Evolutionary conservation across 2,113 vertebrate species (phyloP).

Genomic region (Trichomycterus rosablanca): DNA sequence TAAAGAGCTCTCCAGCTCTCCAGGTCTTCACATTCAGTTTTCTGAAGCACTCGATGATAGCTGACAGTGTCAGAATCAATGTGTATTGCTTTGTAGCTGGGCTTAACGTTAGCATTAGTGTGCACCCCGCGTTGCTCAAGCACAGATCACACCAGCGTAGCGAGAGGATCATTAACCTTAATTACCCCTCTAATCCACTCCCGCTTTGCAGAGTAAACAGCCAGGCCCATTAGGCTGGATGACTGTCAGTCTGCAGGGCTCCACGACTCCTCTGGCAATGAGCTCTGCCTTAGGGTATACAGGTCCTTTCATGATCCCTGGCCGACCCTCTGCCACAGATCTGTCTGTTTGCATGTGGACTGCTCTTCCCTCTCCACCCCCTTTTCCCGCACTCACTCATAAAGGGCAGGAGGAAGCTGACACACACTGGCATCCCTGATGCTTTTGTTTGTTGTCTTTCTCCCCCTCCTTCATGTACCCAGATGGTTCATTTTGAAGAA

Average conservation of each 20-base stretch:
- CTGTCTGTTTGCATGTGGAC: constrained; percentile 13
- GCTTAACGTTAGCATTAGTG: constrained; percentile 31
- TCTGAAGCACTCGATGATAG: no score
- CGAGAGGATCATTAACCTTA: constrained; percentile 78
- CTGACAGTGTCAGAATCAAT: constrained; percentile 26
- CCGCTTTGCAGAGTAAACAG: constrained; percentile 76
- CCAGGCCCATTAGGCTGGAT: constrained; percentile 74
- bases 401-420: constrained; percentile 24
- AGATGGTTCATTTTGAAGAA: constrained; percentile 72
- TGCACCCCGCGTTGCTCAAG: constrained; percentile 59
- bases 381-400: constrained; percentile 15
- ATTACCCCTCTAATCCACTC: constrained; percentile 82
- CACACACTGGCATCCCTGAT: constrained; percentile 64
- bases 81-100: constrained; percentile 47
- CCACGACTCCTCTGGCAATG: constrained; percentile 70
- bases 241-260: constrained; percentile 76
- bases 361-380: constrained; percentile 4
- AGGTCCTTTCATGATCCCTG: constrained; percentile 20
- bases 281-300: constrained; percentile 60
- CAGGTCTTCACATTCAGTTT: no score
- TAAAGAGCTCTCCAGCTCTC: no score
- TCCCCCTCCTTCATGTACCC: constrained; percentile 63
- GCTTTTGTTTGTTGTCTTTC: constrained; percentile 62
- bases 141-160: constrained; percentile 68
- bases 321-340: constrained; percentile 8